phyloP scores from a whole-genome alignment of 2,797 vertebrate genomes.

The Melanotaenia maccullochi region DNA sequence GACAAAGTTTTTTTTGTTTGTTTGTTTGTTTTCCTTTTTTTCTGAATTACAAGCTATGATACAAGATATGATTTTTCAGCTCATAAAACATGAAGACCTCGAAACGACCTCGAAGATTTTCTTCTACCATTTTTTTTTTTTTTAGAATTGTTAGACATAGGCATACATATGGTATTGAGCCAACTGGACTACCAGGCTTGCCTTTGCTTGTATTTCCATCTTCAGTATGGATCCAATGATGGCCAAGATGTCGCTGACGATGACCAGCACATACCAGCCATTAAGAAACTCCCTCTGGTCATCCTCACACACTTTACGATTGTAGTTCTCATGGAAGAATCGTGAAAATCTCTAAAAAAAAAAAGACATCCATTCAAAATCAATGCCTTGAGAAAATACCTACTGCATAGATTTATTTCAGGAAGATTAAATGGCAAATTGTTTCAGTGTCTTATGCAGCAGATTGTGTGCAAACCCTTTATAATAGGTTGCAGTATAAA shows the following conservation, averaged over 20 bases:
- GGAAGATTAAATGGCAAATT: neutral
- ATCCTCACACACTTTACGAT: slow-evolving; percentile 83
- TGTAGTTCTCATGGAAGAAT: slow-evolving; percentile 88
- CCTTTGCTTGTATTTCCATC: slow-evolving; percentile 98
- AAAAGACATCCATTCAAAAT: slow-evolving; percentile 8
- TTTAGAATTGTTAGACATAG: neutral
- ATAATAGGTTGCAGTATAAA: neutral
- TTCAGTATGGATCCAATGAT: slow-evolving; percentile 94
- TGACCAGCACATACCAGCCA: slow-evolving; percentile 94
- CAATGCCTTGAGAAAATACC: neutral
- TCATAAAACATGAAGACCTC: neutral
- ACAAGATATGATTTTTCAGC: neutral
- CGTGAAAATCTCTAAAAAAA: slow-evolving; percentile 90
- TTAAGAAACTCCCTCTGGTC: slow-evolving; percentile 92
- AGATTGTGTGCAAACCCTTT: neutral
- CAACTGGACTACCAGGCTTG: slow-evolving; percentile 51
- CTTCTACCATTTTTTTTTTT: neutral
- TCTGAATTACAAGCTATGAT: too few species aligned
- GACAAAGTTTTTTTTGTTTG: too few species aligned
- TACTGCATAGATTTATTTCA: neutral
- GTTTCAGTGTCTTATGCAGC: neutral
- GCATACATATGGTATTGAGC: neutral
- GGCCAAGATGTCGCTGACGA: slow-evolving; percentile 92
- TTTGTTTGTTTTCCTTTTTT: too few species aligned
- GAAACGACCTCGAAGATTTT: neutral